These are phyloP conservation scores for Theretra japonica DNA, from an alignment of 2,888 invertebrate genomes.

Conservation along the genomic window DNA sequence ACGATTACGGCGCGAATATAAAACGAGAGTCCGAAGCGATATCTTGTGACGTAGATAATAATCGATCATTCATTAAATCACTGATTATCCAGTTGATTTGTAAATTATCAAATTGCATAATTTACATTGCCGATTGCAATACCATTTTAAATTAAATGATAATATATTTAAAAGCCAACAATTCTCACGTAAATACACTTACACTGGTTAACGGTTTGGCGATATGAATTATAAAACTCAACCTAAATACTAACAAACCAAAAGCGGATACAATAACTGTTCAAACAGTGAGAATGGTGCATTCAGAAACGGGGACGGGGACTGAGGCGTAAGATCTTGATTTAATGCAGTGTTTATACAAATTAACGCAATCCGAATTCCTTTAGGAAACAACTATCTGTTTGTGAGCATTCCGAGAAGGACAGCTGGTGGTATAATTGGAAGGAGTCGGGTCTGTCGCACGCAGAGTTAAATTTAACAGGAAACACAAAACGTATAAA, in stretches of 20 bases:
- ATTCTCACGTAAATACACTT: not conserved
- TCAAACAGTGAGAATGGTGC: conserved; percentile 47
- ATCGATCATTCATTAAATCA: conserved; percentile 39
- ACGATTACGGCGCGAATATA: conserved; percentile 58
- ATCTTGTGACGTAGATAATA: conserved; percentile 51
- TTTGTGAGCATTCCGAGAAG: conserved; percentile 20
- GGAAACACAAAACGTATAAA: conserved; percentile 14
- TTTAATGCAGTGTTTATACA: conserved; percentile 26
- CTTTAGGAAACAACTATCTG: conserved; percentile 19
- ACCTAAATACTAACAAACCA: conserved; percentile 49
- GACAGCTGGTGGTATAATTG: conserved; percentile 21
- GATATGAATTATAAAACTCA: conserved; percentile 44
- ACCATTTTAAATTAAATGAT: not conserved
- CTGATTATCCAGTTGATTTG: conserved; percentile 3
- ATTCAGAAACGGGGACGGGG: conserved; percentile 41
- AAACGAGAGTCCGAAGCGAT: conserved; percentile 53
- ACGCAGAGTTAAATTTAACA: conserved; percentile 14
- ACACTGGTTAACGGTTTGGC: conserved; percentile 37
- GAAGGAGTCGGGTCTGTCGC: conserved; percentile 3
- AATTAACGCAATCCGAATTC: conserved; percentile 21
- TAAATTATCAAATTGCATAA: conserved; percentile 5
- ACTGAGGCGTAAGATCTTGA: conserved; percentile 25
- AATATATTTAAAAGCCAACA: not conserved
- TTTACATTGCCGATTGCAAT: not conserved
- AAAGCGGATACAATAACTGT: conserved; percentile 51